phyloP scores from a whole-genome alignment of 2,113 vertebrate genomes.

The Zapornia atra region DNA sequence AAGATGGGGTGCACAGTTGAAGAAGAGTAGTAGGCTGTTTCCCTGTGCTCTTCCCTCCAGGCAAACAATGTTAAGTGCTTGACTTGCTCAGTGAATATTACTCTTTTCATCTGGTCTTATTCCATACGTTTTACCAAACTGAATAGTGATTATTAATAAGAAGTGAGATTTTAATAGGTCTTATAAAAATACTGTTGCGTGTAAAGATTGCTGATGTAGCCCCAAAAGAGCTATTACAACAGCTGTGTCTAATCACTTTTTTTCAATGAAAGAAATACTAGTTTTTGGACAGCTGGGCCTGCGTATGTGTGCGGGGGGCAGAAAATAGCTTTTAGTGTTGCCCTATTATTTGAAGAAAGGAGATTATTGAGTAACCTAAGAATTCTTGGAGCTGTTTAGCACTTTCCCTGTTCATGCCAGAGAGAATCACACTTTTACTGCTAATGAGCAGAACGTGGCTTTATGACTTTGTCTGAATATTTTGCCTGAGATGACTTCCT shows the following conservation, averaged over 20 bases:
- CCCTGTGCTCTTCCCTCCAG: neutral
- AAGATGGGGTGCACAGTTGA: neutral
- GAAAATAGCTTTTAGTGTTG: constrained; percentile 13
- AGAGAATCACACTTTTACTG: constrained; percentile 33
- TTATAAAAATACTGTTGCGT: neutral
- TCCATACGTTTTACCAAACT: neutral
- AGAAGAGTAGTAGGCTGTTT: neutral
- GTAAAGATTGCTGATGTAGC: neutral
- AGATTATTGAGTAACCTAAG: constrained; percentile 35
- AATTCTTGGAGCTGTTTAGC: constrained; percentile 21
- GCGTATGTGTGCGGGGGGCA: neutral
- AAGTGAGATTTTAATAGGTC: neutral
- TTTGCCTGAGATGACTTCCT: constrained; percentile 15
- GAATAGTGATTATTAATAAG: neutral
- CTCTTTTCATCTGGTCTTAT: neutral
- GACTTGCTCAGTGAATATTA: neutral
- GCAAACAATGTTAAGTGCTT: neutral
- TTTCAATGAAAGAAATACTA: neutral
- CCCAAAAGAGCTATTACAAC: neutral
- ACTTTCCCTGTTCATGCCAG: constrained; percentile 14
- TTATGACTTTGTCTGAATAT: constrained; percentile 52
- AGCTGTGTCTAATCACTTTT: neutral
- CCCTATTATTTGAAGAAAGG: constrained; percentile 1
- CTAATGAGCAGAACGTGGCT: constrained; percentile 42
- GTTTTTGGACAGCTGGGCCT: neutral